phyloP scores from a whole-genome alignment of 2,113 vertebrate genomes.

The Nycticebus coucang region DNA sequence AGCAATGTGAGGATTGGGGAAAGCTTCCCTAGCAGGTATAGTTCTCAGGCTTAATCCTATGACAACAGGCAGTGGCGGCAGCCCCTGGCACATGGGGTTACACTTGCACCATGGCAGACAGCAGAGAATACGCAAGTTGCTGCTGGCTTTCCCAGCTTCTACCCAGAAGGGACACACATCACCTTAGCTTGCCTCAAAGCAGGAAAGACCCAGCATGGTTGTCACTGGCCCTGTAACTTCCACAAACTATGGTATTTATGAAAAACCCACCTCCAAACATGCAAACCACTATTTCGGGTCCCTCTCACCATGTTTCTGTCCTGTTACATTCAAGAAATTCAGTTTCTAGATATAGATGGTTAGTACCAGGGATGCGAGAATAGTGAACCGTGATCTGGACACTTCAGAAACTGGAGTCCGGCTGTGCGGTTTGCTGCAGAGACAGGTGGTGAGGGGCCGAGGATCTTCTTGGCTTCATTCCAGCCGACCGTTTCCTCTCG shows the following conservation, averaged over 20 bases:
- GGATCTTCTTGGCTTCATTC: neutral
- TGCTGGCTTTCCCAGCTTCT: neutral
- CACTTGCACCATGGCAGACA: neutral
- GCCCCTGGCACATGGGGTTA: neutral
- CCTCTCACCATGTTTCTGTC: neutral
- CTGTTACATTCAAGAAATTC: neutral
- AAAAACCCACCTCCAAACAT: neutral
- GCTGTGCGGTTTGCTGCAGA: neutral
- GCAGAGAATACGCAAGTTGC: too few species aligned
- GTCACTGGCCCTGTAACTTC: neutral
- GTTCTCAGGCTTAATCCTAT: neutral
- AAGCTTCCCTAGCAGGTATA: neutral
- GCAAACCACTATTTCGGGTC: neutral
- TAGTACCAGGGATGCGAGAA: neutral
- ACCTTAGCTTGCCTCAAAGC: neutral
- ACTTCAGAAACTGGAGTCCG: neutral
- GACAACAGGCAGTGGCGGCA: neutral
- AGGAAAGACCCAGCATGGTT: neutral
- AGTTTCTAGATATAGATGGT: neutral
- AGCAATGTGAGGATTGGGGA: neutral
- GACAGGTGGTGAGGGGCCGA: neutral
- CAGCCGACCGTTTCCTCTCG: neutral
- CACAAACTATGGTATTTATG: neutral
- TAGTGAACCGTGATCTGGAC: neutral
- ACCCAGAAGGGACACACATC: neutral